Percentiles rank a stretch among this genome's conserved stretches.
phyloP scores from a whole-genome alignment of 1,140 invertebrate genomes.

The Dufourea novaeangliae region DNA sequence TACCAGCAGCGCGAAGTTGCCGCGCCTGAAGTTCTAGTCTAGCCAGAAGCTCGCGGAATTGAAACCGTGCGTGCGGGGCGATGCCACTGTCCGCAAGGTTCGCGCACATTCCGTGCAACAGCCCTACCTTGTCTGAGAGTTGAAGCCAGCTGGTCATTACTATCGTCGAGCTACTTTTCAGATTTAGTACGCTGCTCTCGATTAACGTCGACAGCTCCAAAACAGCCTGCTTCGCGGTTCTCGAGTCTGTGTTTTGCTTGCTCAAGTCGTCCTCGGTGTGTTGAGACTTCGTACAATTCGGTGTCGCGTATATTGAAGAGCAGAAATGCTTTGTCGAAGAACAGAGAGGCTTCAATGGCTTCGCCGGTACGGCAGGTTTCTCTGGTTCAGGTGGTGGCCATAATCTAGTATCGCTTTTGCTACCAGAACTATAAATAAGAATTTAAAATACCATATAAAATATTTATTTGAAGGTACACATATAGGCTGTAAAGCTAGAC shows the following conservation, averaged over 20 bases:
- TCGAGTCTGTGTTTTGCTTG: constrained; percentile 58
- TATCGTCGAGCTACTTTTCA: constrained; percentile 84
- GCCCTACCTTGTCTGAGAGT: constrained; percentile 91
- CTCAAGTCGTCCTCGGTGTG: constrained; percentile 58
- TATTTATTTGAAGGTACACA: background rate
- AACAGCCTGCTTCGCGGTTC: constrained; percentile 85
- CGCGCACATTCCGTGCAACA: constrained; percentile 89
- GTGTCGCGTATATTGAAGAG: constrained; percentile 83
- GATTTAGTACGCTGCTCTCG: constrained; percentile 85
- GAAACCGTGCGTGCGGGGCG: constrained; percentile 93
- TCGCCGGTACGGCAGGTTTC: constrained; percentile 87
- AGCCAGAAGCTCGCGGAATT: constrained; percentile 92
- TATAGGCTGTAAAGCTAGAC: background rate
- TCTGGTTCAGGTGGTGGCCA: constrained; percentile 84
- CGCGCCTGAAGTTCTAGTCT: constrained; percentile 91
- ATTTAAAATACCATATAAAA: background rate
- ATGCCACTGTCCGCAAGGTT: constrained; percentile 88
- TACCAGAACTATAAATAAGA: constrained; percentile 67
- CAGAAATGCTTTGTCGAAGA: constrained; percentile 78
- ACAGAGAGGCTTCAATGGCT: constrained; percentile 81
- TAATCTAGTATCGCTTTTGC: constrained; percentile 81
- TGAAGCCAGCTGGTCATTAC: constrained; percentile 89
- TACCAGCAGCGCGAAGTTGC: constrained; percentile 87
- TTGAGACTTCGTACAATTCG: constrained; percentile 77
- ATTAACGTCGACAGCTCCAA: constrained; percentile 87